Percentiles rank a stretch among this genome's conserved stretches.
Conservation (phyloP, 2,797 vertebrate species). For the Phoxinus dragarum region DNA sequence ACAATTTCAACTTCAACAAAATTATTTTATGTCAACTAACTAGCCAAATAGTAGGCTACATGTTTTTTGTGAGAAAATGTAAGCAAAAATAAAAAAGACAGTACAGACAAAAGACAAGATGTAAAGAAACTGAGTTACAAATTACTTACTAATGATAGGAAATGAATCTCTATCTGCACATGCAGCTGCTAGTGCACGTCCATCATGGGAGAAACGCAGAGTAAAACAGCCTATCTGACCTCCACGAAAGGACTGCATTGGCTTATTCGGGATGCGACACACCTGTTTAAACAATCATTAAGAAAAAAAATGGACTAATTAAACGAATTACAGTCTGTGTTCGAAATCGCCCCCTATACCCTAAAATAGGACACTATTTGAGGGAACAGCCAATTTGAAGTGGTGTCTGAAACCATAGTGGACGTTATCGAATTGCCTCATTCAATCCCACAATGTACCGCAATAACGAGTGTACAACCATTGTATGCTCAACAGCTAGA, state of each 20-base stretch:
- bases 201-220: constrained; percentile 88
- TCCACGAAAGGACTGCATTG: constrained; percentile 84
- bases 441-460: background rate
- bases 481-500: background rate
- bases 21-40: background rate
- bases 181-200: constrained; percentile 88
- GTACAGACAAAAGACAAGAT: background rate
- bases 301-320: background rate
- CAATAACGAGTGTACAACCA: background rate
- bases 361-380: too few species aligned
- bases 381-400: too few species aligned
- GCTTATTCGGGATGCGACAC: constrained; percentile 94
- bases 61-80: background rate
- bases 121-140: background rate
- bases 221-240: constrained; percentile 93
- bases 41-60: background rate
- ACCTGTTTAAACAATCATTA: constrained; percentile 72
- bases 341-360: background rate
- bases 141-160: constrained; percentile 87
- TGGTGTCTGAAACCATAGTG: background rate
- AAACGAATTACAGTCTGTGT: background rate
- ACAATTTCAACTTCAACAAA: background rate
- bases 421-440: background rate
- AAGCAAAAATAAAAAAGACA: background rate
- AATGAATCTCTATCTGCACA: constrained; percentile 92